Percentiles rank a stretch among this genome's conserved stretches.
phyloP scores from a whole-genome alignment of 2,797 vertebrate species.

The Nasua narica region DNA sequence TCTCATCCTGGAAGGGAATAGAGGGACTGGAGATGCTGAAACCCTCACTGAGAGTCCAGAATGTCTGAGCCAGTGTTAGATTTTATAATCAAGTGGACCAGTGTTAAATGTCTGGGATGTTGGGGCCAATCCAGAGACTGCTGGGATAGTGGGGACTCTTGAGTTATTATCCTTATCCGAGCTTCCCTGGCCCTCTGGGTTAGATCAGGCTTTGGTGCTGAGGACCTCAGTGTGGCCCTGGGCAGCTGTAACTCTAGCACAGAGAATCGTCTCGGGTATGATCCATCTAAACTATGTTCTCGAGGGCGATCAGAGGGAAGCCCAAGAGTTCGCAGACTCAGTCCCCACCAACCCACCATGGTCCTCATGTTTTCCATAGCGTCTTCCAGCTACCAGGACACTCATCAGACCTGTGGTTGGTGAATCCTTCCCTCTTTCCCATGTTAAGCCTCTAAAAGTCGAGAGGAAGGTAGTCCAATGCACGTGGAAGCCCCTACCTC shows the following conservation, averaged over 20 bases:
- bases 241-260: background rate
- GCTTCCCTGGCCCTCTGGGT: background rate
- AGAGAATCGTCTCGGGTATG: background rate
- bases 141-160: background rate
- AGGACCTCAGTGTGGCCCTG: background rate
- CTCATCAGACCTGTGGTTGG: background rate
- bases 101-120: constrained; percentile 78
- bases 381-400: background rate
- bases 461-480: background rate
- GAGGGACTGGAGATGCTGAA: constrained; percentile 26
- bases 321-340: background rate
- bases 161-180: background rate
- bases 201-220: background rate
- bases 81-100: constrained; percentile 75
- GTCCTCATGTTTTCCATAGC: background rate
- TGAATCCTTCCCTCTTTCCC: background rate
- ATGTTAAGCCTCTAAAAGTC: constrained; percentile 1
- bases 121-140: background rate
- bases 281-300: background rate
- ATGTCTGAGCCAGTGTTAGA: constrained; percentile 75
- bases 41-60: background rate
- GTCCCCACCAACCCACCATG: background rate
- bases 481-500: background rate
- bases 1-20: constrained; percentile 15
- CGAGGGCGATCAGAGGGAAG: background rate